These are phyloP conservation scores for Coilia nasus DNA, from an alignment of 2,797 vertebrate species.

Conservation along the genomic window DNA sequence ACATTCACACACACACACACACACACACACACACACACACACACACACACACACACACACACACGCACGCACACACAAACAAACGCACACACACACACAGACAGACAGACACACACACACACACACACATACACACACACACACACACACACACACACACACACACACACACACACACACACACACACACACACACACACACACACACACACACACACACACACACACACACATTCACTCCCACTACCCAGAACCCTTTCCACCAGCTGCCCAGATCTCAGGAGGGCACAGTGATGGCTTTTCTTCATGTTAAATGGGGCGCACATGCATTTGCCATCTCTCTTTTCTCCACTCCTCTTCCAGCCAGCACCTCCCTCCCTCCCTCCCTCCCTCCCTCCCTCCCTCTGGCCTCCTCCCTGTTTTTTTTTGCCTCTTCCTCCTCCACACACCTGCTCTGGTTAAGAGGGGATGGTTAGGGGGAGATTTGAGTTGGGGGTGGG, in stretches of 20 bases:
- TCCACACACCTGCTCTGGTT: slow-evolving; percentile 16
- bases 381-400: neutral
- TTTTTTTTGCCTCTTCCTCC: neutral
- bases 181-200: neutral
- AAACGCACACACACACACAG: neutral
- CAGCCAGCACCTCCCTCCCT: neutral
- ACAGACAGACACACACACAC: slow-evolving; percentile 21
- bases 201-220: slow-evolving; percentile 21
- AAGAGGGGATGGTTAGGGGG: neutral
- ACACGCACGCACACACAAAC: slow-evolving; percentile 20
- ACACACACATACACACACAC: neutral
- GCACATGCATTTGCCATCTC: slow-evolving; percentile 11
- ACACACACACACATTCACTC: neutral
- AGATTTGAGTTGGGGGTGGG: neutral
- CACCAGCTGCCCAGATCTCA: slow-evolving; percentile 7
- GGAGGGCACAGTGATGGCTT: slow-evolving; percentile 13
- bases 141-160: neutral
- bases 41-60: slow-evolving; percentile 42
- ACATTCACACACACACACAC: slow-evolving; percentile 26
- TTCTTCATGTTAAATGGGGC: slow-evolving; percentile 21
- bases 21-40: slow-evolving; percentile 2
- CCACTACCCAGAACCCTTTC: neutral
- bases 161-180: slow-evolving; percentile 25
- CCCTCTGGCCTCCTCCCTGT: neutral
- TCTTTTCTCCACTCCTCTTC: neutral